A percentile compares a stretch with the other conserved stretches of the same genome.
These are phyloP conservation scores for Tricholauxania praeusta DNA, from an alignment of 2,888 invertebrate genomes.

Conservation along the genomic window DNA sequence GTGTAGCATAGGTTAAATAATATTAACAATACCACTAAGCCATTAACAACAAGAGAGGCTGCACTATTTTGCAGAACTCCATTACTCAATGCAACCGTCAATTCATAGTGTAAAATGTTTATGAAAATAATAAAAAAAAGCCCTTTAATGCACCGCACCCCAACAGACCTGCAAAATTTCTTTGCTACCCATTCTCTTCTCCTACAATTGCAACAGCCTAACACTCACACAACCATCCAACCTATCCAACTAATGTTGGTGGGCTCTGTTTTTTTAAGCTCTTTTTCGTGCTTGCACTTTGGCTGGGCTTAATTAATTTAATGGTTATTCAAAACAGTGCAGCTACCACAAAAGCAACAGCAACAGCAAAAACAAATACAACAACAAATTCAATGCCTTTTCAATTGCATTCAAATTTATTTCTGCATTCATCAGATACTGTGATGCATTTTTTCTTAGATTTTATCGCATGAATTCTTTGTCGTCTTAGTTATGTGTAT, in stretches of 20 bases:
- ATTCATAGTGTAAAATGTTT: too few relatives aligned
- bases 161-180: too few relatives aligned
- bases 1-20: too few relatives aligned
- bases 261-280: background rate
- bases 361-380: background rate
- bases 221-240: background rate
- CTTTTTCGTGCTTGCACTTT: background rate
- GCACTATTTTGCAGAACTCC: too few relatives aligned
- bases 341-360: constrained; percentile 1
- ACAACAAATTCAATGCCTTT: background rate
- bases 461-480: constrained; percentile 11
- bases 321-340: constrained; percentile 17
- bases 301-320: constrained; percentile 10
- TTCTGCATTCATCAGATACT: background rate
- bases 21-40: too few relatives aligned
- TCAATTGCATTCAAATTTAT: constrained; percentile 4
- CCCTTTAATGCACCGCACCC: too few relatives aligned
- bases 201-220: too few relatives aligned
- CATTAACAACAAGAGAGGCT: too few relatives aligned
- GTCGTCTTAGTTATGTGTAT: background rate
- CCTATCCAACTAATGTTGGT: background rate
- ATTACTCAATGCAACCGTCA: too few relatives aligned
- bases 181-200: too few relatives aligned
- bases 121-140: too few relatives aligned
- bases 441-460: background rate